Conservation (phyloP, 2,888 invertebrate genomes). For the Pasiphila rectangulata region DNA sequence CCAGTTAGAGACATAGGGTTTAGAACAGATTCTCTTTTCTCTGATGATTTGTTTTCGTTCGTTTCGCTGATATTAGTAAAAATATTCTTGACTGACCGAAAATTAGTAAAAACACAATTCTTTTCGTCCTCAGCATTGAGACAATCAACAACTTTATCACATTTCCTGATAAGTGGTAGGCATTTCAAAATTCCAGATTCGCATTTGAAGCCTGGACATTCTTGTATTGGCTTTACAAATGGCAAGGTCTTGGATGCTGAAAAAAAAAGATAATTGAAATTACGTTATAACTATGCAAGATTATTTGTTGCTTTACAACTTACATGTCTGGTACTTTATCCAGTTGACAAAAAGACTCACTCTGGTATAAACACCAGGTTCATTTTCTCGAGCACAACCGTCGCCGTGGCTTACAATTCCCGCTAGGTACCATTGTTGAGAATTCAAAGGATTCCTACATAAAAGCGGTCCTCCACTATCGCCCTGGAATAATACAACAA, state of each 20-base stretch:
- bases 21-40: conserved; percentile 21
- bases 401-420: conserved; percentile 94
- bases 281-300: too few species aligned
- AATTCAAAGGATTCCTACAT: conserved; percentile 85
- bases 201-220: conserved; percentile 88
- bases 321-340: conserved; percentile 84
- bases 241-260: conserved; percentile 74
- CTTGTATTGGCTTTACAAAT: conserved; percentile 74
- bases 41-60: conserved; percentile 12
- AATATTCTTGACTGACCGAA: conserved; percentile 31
- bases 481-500: conserved; percentile 71
- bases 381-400: conserved; percentile 89
- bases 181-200: conserved; percentile 84
- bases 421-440: conserved; percentile 88
- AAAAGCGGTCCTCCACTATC: conserved; percentile 92
- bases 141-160: conserved; percentile 88
- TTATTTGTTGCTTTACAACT: conserved; percentile 42
- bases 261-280: conserved; percentile 16
- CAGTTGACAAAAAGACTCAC: conserved; percentile 88
- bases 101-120: conserved; percentile 72
- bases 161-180: conserved; percentile 83
- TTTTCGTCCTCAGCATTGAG: conserved; percentile 90
- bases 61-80: conserved; percentile 4
- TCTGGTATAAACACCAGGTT: conserved; percentile 91
- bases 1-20: neutral